Evolutionary conservation across 1,140 invertebrate genomes (phyloP), one percentile per base, ranked within the genome.

Genomic region (Penaeus vannamei): DNA sequence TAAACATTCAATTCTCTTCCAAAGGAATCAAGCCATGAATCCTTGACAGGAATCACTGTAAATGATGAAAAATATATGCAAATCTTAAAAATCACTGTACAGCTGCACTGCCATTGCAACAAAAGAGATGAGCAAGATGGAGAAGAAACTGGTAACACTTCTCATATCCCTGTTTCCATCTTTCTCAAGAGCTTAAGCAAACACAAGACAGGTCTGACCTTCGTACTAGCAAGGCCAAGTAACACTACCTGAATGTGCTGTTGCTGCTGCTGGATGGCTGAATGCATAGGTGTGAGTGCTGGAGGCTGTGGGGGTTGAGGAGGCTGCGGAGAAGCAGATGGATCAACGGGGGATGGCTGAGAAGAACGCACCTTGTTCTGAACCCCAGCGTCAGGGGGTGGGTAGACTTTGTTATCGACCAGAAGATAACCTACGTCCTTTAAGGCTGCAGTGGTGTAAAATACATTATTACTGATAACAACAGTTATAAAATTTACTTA

Each of bases 281-380:
- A 88, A 86, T 93, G 93, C 89, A 92, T 92, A 87, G 92, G 92
- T 84, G 91, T 92, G 42, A 89, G 86, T 36, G 81, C 85, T 32
- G 87, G 91, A 36, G 92, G 92, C 60, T 90, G 89, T 32, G 90
- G 91, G 14, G 88, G 86, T 42, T 91, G 90, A 12, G 76, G 84
- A 5, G 86, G 91, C 79, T 91, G 93, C 23, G 93, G 59, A 91
- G 91, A 77, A 90, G 91, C 46, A 92, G 92, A 84, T 91, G 92
- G 69, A 92, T 93, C 32, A 92, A 93, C 26, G 91, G 93, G 90
- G 92, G 92, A 90, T 92, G 92, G 91, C 92, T 93, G 89, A 92
- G 91, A 79, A 90, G 91, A 76, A 17, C 81, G 83, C 7, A 77
- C 82, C 60, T 89, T 89, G 60, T 61, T 84, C 72, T 89, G 87